Evolutionary conservation across 2,888 invertebrate genomes (phyloP), one percentile per base, ranked within the genome.

Genomic region (Camponotus fellah): DNA sequence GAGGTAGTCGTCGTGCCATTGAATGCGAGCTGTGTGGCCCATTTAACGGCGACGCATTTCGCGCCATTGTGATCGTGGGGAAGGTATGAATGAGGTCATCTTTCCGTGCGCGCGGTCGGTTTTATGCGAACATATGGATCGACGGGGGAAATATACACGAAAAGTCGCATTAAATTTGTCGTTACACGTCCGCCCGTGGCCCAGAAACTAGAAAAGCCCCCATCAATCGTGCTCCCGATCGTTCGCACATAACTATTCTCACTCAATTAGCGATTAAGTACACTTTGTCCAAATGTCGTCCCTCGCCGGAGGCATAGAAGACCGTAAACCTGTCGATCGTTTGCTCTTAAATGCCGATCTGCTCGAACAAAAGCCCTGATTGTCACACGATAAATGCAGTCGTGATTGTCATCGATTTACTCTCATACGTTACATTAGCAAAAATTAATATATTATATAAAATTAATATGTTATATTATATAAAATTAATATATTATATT

Each of bases 1-100:
- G 89, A 90, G 90, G 82, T 76, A 40, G 82, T 74, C 83, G 72
- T 76, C 77, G 64, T 85, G 71, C 85, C 86, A 87, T 90, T 87
- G 86, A 90, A 85, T 84, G 83, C 80, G 81, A 80, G 68, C 90
- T 71, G 72, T 71, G 72, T 83, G 46, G 82, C 77, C 79, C 81
- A 88, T 90, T 89, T 86, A 88, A 89, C 89, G 86, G 69, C 74
- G 77, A 72, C 81, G 80, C 84, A 84, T 90, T 90, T 90, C 82
- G 84, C 85, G 79, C 86, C 83, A 89, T 89, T 89, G 89, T 90
- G 85, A 88, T 83, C 84, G 81, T 26, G 26, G 49, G 49, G 49
- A 53, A 53, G 21, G 37, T 66, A 49, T 82, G 86, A 88, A 86
- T 85, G 83, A 86, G 90, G 89, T 79, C 88, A 87, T 89, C 89